These are phyloP conservation scores for Agapornis canus DNA, from an alignment of 2,797 vertebrate genomes.

Conservation along the genomic window DNA sequence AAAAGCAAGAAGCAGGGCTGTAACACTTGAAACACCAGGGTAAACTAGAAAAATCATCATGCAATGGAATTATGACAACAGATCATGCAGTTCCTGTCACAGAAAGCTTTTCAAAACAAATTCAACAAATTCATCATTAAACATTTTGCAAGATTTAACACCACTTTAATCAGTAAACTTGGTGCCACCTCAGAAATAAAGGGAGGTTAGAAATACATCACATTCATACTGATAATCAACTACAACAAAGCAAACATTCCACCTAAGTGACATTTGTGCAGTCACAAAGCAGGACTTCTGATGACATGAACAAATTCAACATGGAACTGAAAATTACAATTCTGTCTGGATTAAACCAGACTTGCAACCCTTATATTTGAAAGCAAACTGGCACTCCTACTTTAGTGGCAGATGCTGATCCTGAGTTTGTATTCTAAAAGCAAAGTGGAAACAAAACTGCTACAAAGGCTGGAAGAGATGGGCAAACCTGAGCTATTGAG, in stretches of 20 bases:
- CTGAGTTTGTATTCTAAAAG: not conserved
- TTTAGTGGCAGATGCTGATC: not conserved
- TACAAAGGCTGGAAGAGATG: not conserved
- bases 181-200: not conserved
- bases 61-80: not conserved
- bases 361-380: not conserved
- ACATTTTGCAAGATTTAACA: not conserved
- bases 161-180: not conserved
- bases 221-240: not conserved
- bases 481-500: not conserved
- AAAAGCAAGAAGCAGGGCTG: not conserved
- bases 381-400: not conserved
- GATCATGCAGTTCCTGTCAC: not conserved
- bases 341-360: not conserved
- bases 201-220: not conserved
- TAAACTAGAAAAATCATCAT: not conserved
- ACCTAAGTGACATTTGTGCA: not conserved
- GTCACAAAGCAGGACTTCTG: not conserved
- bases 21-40: not conserved
- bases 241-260: rapidly evolving
- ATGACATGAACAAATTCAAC: rapidly evolving
- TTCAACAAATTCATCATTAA: not conserved
- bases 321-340: not conserved
- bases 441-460: not conserved
- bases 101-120: not conserved